A percentile compares a stretch with the other conserved stretches of the same genome.
phyloP scores from a whole-genome alignment of 2,797 vertebrate species.

The Coranthus polyacanthus region DNA sequence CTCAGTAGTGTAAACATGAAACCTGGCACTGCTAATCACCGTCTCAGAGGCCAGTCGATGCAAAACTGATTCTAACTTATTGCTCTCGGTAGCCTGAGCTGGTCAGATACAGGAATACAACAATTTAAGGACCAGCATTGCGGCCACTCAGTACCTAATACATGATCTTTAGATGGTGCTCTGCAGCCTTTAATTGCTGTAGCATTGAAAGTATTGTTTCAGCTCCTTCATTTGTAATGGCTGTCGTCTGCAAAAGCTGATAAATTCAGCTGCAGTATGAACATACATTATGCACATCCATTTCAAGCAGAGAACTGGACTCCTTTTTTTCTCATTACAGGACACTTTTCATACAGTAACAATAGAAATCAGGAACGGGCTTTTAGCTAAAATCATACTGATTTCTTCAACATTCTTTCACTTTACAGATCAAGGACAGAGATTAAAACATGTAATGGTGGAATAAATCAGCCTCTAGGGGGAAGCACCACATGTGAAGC shows the following conservation, averaged over 20 bases:
- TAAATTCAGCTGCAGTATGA: constrained; percentile 32
- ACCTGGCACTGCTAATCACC: constrained; percentile 32
- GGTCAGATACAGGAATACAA: constrained; percentile 59
- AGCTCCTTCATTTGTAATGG: constrained; percentile 45
- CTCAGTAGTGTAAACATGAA: constrained; percentile 52
- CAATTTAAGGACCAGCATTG: constrained; percentile 36
- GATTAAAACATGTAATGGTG: constrained; percentile 27
- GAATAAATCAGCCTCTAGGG: constrained; percentile 71
- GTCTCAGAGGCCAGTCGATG: constrained; percentile 67
- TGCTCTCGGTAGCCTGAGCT: constrained; percentile 43
- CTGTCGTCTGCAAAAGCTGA: constrained; percentile 36
- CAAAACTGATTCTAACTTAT: constrained; percentile 66
- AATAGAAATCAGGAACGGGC: background rate
- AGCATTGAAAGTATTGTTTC: constrained; percentile 23
- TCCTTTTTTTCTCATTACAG: constrained; percentile 3
- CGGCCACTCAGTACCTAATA: constrained; percentile 60
- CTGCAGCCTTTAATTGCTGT: constrained; percentile 43
- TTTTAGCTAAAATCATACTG: background rate
- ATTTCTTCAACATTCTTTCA: constrained; percentile 12
- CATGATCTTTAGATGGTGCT: constrained; percentile 47
- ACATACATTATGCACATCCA: constrained; percentile 20
- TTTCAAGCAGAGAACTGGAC: constrained; percentile 15
- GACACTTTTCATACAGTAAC: background rate
- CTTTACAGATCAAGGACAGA: background rate
- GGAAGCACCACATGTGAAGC: constrained; percentile 64